phyloP scores from a whole-genome alignment of 2,113 vertebrate species.

The Ancistrus triradiatus region DNA sequence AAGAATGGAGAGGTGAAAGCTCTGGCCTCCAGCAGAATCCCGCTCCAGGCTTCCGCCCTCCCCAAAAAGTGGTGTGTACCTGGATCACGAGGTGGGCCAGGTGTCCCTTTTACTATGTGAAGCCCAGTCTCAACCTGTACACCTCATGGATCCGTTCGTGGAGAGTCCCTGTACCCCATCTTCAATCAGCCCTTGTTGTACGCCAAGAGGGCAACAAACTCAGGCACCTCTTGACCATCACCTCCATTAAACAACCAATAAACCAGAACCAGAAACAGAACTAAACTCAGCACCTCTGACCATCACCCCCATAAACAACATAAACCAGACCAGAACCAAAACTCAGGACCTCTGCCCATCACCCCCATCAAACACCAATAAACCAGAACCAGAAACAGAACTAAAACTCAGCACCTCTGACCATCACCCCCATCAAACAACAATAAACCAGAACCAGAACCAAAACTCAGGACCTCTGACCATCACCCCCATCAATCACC shows the following conservation, averaged over 20 bases:
- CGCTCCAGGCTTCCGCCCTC: slow-evolving; percentile 44
- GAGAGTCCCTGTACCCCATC: slow-evolving; percentile 67
- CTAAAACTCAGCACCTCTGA: too few species aligned
- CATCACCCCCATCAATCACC: slow-evolving; percentile 59
- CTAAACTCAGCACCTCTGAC: too few species aligned
- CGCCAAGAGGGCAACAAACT: slow-evolving; percentile 69
- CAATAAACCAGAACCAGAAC: too few species aligned
- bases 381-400: too few species aligned
- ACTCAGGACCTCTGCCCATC: slow-evolving; percentile 54
- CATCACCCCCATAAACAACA: too few species aligned
- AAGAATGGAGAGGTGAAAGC: slow-evolving; percentile 67
- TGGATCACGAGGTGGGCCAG: slow-evolving; percentile 70
- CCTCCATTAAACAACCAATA: slow-evolving; percentile 55
- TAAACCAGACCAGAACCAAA: too few species aligned
- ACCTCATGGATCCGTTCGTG: slow-evolving; percentile 60
- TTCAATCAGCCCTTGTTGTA: slow-evolving; percentile 72
- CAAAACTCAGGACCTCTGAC: slow-evolving; percentile 55
- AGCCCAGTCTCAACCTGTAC: slow-evolving; percentile 61
- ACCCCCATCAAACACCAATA: slow-evolving; percentile 55
- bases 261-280: too few species aligned
- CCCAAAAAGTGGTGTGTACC: slow-evolving; percentile 64
- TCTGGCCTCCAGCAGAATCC: slow-evolving; percentile 46
- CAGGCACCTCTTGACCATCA: slow-evolving; percentile 51
- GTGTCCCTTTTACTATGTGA: slow-evolving; percentile 71
- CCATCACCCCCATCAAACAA: too few species aligned